Base-by-base conservation (phyloP, 2,888 invertebrate genomes). In the Hanleya hanleyi region DNA sequence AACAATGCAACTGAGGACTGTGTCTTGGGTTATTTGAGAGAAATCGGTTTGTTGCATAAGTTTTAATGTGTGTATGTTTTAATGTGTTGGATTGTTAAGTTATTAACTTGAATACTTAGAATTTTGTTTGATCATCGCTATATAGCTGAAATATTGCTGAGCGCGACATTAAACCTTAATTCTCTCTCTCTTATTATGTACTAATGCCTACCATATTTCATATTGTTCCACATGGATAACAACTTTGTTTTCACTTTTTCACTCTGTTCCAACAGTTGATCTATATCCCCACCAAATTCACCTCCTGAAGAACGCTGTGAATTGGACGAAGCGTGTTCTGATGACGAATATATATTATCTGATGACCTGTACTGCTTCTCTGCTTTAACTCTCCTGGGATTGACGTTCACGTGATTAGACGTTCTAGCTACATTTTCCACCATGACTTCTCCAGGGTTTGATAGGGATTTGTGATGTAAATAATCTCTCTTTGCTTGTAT, bases 151-250 rank as follows among this genome's bases (percentile, higher is more conserved):
- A n/a, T n/a, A n/a, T n/a, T n/a, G n/a, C n/a, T n/a, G n/a, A n/a
- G n/a, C n/a, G n/a, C n/a, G n/a, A n/a, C n/a, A n/a, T n/a, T n/a
- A n/a, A n/a, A n/a, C n/a, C n/a, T n/a, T n/a, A n/a, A n/a, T n/a
- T n/a, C n/a, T n/a, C n/a, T n/a, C n/a, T n/a, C n/a, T n/a, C n/a
- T n/a, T n/a, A n/a, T n/a, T n/a, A n/a, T n/a, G n/a, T n/a, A n/a
- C n/a, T n/a, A n/a, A n/a, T n/a, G n/a, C n/a, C n/a, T 91, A 92
- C 95, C 96, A 91, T 96, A 96, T 92, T 96, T 96, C 74, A 97
- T 94, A 91, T 96, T 96, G 90, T 96, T 96, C 96, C 96, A 96
- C 93, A 96, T 95, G 50, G 96, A 95, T 86, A 96, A 91, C 68
- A 97, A 90, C 78, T 95, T 94, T 35, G 95, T 95, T 90, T 96